Evolutionary conservation across 1,140 invertebrate genomes (phyloP).

Genomic region (Ceratitis capitata): DNA sequence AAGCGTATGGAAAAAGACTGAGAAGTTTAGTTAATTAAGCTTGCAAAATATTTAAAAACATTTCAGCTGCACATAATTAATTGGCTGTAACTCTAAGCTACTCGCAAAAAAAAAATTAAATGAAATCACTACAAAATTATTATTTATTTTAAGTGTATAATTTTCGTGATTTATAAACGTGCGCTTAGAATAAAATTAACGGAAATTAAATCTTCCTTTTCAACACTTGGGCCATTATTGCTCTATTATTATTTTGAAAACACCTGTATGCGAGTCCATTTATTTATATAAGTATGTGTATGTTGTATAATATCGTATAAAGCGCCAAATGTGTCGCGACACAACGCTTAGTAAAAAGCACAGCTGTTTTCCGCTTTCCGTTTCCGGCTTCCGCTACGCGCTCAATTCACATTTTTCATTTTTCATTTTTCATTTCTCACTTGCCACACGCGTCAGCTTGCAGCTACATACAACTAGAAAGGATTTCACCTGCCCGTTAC

Average conservation of each 20-base stretch:
- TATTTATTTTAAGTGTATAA: neutral
- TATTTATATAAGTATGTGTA: too few relatives aligned
- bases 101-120: neutral
- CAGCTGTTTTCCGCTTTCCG: slow-evolving; percentile 30
- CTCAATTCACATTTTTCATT: neutral
- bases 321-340: neutral
- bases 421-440: neutral
- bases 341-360: neutral
- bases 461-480: neutral
- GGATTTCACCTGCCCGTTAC: too few relatives aligned
- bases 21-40: neutral
- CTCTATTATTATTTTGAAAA: too few relatives aligned
- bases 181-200: neutral
- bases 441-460: neutral
- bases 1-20: neutral
- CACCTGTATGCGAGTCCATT: too few relatives aligned
- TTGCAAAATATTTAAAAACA: neutral
- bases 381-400: slow-evolving; percentile 33
- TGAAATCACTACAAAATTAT: neutral
- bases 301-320: neutral
- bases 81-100: neutral
- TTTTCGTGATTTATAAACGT: neutral
- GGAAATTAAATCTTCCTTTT: neutral
- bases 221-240: too few relatives aligned
- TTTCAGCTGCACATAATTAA: neutral